Evolutionary conservation across 2,888 invertebrate genomes (phyloP), one percentile per base, ranked within the genome.

Genomic region (Trissonchulus sp.): DNA sequence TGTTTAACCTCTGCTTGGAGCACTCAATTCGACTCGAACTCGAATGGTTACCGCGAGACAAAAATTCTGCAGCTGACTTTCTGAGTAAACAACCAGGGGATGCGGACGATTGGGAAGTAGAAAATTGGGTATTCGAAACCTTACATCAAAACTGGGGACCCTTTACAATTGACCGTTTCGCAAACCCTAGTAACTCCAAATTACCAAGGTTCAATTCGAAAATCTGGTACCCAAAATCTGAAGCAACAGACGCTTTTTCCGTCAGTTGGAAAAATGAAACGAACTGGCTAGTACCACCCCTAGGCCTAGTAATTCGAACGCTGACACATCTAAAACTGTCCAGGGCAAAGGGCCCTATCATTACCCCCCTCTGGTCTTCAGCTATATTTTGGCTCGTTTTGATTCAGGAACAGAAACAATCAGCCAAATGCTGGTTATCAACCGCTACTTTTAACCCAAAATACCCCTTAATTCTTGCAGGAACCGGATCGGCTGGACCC

Each of bases 121-220:
- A 28, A 28, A 8, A 8, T 65, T 65, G 30, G 30, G 65, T 65
- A 18, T 65, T 65, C 34, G 15, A 8, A 8, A 18, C 15, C n/a
- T 18, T 65, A 31, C 8, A 15, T 28, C 8, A 8, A 8, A 8
- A 28, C 30, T 28, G 30, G 30, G 65, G 65, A 15, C 65, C 65
- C 31, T 65, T 65, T 65, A 65, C 65, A 15, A 28, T 65, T 28
- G 65, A 65, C 34, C 65, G 65, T 65, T 65, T 65, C n/a, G 65
- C 65, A 15, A 65, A 65, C 30, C 34, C 31, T 28, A 34, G 15
- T 18, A 65, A 65, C 34, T 8, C 65, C 8, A 65, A 65, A 34
- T 34, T 65, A 31, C 65, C 65, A 31, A 8, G 65, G 8, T 65
- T 65, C n/a, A 65, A 65, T 65, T 65, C 65, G 30, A 65, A 65